Evolutionary conservation across 2,888 invertebrate genomes (phyloP).

Genomic region (Conomelus anceps): DNA sequence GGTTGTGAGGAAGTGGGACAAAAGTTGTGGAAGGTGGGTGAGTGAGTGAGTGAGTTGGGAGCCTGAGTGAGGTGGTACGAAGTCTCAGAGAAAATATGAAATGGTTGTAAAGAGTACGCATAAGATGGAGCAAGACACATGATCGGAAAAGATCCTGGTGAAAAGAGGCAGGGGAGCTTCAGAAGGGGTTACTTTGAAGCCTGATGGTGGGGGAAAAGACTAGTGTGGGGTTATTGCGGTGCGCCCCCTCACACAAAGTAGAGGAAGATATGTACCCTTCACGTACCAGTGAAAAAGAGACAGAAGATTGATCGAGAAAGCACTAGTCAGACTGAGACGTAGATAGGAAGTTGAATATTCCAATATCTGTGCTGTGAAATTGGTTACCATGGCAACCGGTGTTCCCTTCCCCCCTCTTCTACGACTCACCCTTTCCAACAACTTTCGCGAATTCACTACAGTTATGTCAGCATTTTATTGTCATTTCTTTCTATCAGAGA

Average conservation of each 20-base stretch:
- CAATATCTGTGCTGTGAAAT: conserved; percentile 8
- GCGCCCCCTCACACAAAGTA: not conserved
- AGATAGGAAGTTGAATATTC: conserved; percentile 7
- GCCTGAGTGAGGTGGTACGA: too few species aligned
- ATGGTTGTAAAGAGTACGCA: not conserved
- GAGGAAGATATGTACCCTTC: not conserved
- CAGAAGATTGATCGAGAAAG: not conserved
- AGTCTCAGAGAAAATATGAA: not conserved
- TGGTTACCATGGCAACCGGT: conserved; percentile 1
- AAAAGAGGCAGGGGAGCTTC: too few species aligned
- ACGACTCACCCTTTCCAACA: not conserved
- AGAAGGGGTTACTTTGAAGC: too few species aligned
- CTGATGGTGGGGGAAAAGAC: not conserved
- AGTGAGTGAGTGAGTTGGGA: too few species aligned
- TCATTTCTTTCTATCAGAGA: conserved; percentile 10
- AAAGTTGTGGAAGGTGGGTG: not conserved
- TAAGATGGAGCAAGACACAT: not conserved
- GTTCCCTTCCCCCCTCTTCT: not conserved
- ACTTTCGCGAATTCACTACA: not conserved
- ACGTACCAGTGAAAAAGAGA: not conserved
- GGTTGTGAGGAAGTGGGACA: not conserved
- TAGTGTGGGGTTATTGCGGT: not conserved
- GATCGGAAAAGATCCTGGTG: not conserved
- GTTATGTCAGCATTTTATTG: conserved; percentile 7
- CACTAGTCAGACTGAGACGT: not conserved